Conservation (phyloP, 2,888 invertebrate species). For the Tuta absoluta region DNA sequence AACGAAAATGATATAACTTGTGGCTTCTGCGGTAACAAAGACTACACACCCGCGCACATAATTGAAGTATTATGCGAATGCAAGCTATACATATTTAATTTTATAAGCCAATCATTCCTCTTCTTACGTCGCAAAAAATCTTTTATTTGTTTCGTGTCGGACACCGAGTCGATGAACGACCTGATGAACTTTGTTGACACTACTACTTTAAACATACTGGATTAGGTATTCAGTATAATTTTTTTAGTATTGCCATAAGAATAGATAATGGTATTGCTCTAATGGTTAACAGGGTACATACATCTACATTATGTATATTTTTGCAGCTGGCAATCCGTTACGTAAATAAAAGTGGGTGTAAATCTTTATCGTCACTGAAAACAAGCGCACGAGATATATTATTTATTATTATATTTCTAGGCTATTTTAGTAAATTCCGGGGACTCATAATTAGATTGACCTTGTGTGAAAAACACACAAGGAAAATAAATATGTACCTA, state of each 20-base stretch:
- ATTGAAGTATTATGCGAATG: too few relatives aligned
- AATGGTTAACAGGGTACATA: too few relatives aligned
- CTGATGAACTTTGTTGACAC: too few relatives aligned
- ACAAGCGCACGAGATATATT: slow-evolving; percentile 6
- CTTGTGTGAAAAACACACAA: slow-evolving; percentile 13
- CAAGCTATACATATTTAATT: too few relatives aligned
- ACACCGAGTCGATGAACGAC: too few relatives aligned
- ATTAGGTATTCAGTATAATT: too few relatives aligned
- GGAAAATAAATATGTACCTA: neutral
- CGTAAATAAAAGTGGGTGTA: neutral
- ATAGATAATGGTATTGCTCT: too few relatives aligned
- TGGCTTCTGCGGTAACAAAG: neutral
- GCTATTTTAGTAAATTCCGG: slow-evolving; percentile 24
- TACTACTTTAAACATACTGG: too few relatives aligned
- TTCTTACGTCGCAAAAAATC: too few relatives aligned
- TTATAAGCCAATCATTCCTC: too few relatives aligned
- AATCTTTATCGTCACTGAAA: neutral
- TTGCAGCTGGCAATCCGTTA: neutral
- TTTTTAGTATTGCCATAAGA: too few relatives aligned
- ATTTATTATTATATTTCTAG: slow-evolving; percentile 8
- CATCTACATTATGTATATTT: neutral
- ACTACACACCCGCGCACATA: neutral
- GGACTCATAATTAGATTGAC: slow-evolving; percentile 17
- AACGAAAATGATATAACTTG: slow-evolving; percentile 7
- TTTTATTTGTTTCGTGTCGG: too few relatives aligned